Conservation (phyloP, 92 coral and sea anemone species). For the Parazoanthus swiftii region DNA sequence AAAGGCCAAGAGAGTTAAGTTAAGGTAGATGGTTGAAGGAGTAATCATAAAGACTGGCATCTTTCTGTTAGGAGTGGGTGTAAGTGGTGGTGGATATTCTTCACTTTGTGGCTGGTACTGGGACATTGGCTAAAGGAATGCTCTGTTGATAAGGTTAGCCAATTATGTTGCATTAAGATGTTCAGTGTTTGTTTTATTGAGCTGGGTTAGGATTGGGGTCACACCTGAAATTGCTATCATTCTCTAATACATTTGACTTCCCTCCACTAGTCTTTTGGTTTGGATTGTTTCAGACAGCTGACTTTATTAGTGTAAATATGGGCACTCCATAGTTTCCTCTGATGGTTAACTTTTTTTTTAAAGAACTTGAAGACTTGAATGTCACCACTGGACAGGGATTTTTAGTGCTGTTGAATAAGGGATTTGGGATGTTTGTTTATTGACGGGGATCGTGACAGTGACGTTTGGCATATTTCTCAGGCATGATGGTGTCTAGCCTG, state of each 20-base stretch:
- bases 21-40: not conserved
- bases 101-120: constrained; percentile 14
- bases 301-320: constrained; percentile 18
- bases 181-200: constrained; percentile 5
- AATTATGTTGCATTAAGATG: constrained; percentile 10
- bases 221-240: constrained; percentile 24
- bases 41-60: constrained; percentile 12
- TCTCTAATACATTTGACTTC: constrained; percentile 20
- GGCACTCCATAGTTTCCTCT: constrained; percentile 16
- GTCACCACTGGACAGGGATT: constrained; percentile 10
- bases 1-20: not conserved
- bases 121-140: constrained; percentile 25
- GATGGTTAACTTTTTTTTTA: constrained; percentile 23
- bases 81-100: constrained; percentile 5
- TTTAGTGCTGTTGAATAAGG: not conserved
- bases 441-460: not conserved
- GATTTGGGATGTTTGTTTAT: constrained; percentile 6
- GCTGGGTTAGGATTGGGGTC: constrained; percentile 9
- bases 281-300: constrained; percentile 37
- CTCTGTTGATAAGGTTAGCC: constrained; percentile 25
- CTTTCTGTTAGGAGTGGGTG: not conserved
- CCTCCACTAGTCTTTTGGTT: constrained; percentile 26
- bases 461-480: constrained; percentile 4
- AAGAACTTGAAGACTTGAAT: constrained; percentile 37
- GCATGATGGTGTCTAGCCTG: constrained; percentile 6